Evolutionary conservation across 2,113 vertebrate genomes (phyloP), one percentile per base, ranked within the genome.

Genomic region (Eubucco bourcierii): DNA sequence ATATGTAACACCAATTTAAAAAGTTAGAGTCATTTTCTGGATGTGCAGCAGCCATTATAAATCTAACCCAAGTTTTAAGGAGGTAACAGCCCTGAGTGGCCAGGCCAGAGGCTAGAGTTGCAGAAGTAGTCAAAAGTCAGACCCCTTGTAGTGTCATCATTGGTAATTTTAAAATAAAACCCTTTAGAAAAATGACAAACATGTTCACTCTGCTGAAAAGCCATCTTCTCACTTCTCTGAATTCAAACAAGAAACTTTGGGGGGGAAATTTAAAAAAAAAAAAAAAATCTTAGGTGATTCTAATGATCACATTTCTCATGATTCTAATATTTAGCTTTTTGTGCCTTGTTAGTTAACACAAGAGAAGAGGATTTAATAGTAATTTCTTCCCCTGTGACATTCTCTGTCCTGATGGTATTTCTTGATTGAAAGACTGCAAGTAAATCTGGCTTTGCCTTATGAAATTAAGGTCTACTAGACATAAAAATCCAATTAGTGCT

Each of bases 401-500:
- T 65, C 39, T 65, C 59, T 41, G 34, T 87, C 71, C 63, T 60
- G 17, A 31, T 82, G 56, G 25, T 80, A 87, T 37, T 76, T 84
- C 81, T 77, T 90, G 87, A 93, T 9, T 80, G 81, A 93, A 88
- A 82, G 53, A 70, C 67, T 66, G 39, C n/a, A 84, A 77, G 52
- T 67, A 88, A 93, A 84, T 58, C 64, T 87, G 64, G 28, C 84
- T 95, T 85, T 84, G 60, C 50, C 52, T 84, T 87, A 84, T n/a
- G 70, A 94, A 95, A 88, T 80, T 59, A 90, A 95, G 56, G 88
- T 75, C 79, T 79, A 28, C n/a, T 73, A 65, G 86, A 85, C 47
- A 79, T 65, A 90, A 91, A 90, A 94, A 80, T 86, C 50, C 87
- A 87, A 87, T 86, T 82, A 95, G 65, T 58, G 34, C 60, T 76